Evolutionary conservation across 1,140 invertebrate species (phyloP), one percentile per base, ranked within the genome.

Genomic region (Globodera ellingtonae): DNA sequence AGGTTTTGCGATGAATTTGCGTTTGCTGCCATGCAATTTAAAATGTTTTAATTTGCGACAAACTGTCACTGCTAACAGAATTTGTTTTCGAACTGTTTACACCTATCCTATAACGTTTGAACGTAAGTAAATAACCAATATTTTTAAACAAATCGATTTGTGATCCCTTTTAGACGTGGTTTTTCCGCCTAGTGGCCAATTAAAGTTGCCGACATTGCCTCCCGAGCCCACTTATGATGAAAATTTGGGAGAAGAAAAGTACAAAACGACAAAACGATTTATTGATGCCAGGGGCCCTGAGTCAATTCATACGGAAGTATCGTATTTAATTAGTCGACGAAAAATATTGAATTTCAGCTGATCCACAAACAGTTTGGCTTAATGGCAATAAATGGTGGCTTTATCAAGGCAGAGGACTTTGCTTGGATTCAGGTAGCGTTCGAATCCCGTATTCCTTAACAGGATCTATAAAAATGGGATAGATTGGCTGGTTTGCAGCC

Each of bases 351-450:
- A 47, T 44, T 75, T 72, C 24, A 75, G 52, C 35, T 89, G 46
- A 88, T 89, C 79, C 87, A 88, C 59, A 81, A 84, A 44, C 87
- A 89, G 79, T 89, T 72, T 78, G 87, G 87, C 24, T 72, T 89
- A 6, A 84, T 85, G 47, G 88, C 87, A 9, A 79, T 86, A n/a
- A 77, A 56, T 35, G 87, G 87, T 77, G 87, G 87, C 13, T 85
- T 89, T 69, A 81, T 88, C 46, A 73, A 67, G 18, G 62, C 82
- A 8, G 76, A 81, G 9, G 88, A 89, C 70, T 89, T 88, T 81
- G 86, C 86, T 47, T 87, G 79, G 47, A 62, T 88, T 46, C 79
- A 85, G 85, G 86, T 88, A 56, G 18, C 77, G 79, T 81, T 86
- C 21, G 48, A 75, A 35, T 35, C 35, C 35, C 35, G 35, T 35